phyloP scores from a whole-genome alignment of 2,797 vertebrate species.

The Nannoperca obscura region DNA sequence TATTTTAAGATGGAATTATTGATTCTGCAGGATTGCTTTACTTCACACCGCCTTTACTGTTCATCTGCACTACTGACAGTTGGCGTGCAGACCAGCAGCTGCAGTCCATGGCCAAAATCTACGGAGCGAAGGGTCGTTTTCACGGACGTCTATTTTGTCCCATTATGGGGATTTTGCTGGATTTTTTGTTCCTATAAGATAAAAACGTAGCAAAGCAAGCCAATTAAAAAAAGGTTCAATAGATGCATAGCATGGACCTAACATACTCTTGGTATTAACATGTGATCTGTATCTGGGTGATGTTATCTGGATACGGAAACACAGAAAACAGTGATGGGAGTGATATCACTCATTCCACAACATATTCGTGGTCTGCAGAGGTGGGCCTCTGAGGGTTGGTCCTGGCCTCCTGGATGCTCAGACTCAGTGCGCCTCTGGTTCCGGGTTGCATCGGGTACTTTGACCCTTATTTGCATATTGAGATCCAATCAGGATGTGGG shows the following conservation, averaged over 20 bases:
- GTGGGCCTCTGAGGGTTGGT: neutral
- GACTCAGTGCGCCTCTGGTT: neutral
- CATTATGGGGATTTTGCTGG: too few species aligned
- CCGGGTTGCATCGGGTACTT: neutral
- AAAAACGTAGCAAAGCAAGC: neutral
- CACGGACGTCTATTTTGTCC: too few species aligned
- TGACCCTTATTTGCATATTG: neutral
- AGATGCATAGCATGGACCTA: neutral
- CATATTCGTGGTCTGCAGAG: neutral
- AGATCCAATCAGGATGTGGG: neutral
- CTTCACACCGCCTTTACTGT: neutral
- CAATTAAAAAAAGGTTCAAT: neutral
- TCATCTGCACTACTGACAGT: neutral
- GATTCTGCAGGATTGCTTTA: neutral
- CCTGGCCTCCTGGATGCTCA: neutral
- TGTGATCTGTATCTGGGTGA: neutral
- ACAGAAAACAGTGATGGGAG: neutral
- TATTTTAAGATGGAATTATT: neutral
- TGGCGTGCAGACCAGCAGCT: neutral
- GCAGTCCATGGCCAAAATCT: neutral
- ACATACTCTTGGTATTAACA: neutral
- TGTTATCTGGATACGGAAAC: neutral
- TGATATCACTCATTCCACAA: neutral
- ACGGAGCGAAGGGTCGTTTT: too few species aligned
- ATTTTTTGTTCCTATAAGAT: neutral